Base-by-base conservation (phyloP, 2,113 vertebrate species). In the Baryphthengus martii region DNA sequence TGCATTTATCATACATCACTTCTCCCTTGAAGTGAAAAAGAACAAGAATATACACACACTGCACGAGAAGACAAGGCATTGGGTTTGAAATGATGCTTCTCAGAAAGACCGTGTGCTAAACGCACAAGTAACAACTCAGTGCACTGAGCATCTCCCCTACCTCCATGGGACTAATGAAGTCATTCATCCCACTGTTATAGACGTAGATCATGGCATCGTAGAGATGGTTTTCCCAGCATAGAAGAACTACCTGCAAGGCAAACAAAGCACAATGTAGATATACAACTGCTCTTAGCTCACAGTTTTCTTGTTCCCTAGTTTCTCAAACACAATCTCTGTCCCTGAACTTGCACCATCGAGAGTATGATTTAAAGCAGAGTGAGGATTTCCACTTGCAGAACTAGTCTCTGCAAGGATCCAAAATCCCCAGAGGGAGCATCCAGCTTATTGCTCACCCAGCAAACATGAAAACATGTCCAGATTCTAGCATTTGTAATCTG, bases 181-280 rank as follows among this genome's bases (percentile, higher is more conserved):
- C 99, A 49, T 99, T 99, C 98, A 99, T 99, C 5, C 99, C 99
- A 29, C 99, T 99, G 98, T 99, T 99, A 96, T 99, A 99, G 66
- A 99, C 98, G 3, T 99, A 99, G 95, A 99, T 99, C 99, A 99
- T 99, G 59, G 99, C 99, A 96, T 99, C 99, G 24, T 99, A 99
- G 5, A 99, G 98, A 40, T 95, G 98, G 94, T 99, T 99, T 83
- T 99, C 98, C 99, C 99, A 99, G 93, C 99, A 99, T 55, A 99
- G 98, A 17, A 98, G 98, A 78, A 99, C 99, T 53, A 99, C 98
- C 99, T 99, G 79, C 63, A 97, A 85, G 59, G 63, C 31, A 91
- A 86, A 96, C 74, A 97, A 59, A 93, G 68, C 53, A 83, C 40
- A 65, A 17, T 2, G 12, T 14, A 71, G 17, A 17, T 9, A 40